phyloP scores from a whole-genome alignment of 2,113 vertebrate genomes.

The Chloropsis hardwickii region DNA sequence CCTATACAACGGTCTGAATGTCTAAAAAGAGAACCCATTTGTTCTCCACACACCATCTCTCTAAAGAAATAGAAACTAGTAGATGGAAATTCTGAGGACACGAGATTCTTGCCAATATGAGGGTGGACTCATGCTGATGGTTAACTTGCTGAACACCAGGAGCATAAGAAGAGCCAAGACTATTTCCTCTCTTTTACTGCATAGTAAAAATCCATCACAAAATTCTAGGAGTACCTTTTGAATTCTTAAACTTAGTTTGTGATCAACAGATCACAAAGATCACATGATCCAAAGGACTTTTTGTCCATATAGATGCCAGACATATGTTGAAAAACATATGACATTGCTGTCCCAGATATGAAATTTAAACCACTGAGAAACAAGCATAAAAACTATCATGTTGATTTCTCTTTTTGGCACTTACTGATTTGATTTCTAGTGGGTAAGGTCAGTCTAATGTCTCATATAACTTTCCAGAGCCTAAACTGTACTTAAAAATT shows the following conservation, averaged over 20 bases:
- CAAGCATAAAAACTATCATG: not conserved
- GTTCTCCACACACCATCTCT: conserved; percentile 20
- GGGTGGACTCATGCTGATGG: conserved; percentile 41
- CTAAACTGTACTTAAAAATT: not conserved
- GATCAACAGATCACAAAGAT: conserved; percentile 42
- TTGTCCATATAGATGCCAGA: not conserved
- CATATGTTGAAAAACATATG: not conserved
- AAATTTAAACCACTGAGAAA: not conserved
- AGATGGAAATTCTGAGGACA: conserved; percentile 66
- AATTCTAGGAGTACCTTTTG: conserved; percentile 34
- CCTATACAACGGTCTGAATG: not conserved
- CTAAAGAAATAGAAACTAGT: conserved; percentile 45
- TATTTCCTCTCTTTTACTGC: conserved; percentile 71
- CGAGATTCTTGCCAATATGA: conserved; percentile 51
- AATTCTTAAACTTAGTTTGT: conserved; percentile 10
- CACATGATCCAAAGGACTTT: not conserved
- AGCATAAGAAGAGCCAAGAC: conserved; percentile 45
- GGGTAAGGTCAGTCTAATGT: not conserved
- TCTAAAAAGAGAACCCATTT: conserved; percentile 29
- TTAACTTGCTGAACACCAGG: conserved; percentile 54
- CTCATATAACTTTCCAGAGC: not conserved
- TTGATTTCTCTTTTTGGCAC: not conserved
- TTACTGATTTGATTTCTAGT: not conserved
- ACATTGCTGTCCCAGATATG: not conserved
- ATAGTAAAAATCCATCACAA: conserved; percentile 62